phyloP scores from a whole-genome alignment of 2,888 invertebrate genomes.

The Ligdia adustata region DNA sequence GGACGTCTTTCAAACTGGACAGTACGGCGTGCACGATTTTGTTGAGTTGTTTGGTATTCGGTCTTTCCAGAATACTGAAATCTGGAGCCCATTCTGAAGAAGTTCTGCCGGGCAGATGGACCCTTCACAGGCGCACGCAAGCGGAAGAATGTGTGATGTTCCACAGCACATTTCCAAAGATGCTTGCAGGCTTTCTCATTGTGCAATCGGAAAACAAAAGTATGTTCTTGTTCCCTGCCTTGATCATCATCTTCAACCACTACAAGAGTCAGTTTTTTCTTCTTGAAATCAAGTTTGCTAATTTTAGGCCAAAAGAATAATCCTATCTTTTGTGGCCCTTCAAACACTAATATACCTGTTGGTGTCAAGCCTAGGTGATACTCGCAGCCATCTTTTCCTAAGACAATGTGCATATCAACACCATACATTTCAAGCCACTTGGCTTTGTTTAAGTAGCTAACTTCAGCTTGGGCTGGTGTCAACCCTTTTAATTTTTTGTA shows the following conservation, averaged over 20 bases:
- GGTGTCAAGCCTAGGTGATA: constrained; percentile 98
- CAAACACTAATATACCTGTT: constrained; percentile 98
- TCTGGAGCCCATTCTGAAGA: constrained; percentile 99
- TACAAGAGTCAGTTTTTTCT: constrained; percentile 97
- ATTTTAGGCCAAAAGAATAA: constrained; percentile 99
- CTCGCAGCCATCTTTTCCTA: constrained; percentile 98
- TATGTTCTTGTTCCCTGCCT: constrained; percentile 98
- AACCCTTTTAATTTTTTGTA: constrained; percentile 94
- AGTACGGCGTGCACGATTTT: constrained; percentile 94
- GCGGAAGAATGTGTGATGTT: constrained; percentile 99
- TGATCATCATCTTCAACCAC: constrained; percentile 99
- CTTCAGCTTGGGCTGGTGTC: constrained; percentile 97
- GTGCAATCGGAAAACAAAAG: constrained; percentile 97
- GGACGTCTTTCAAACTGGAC: constrained; percentile 98
- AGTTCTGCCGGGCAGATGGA: constrained; percentile 95
- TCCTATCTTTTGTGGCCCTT: constrained; percentile 98
- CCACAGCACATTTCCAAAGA: constrained; percentile 99
- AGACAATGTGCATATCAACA: constrained; percentile 98
- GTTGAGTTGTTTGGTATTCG: constrained; percentile 98
- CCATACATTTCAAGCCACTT: constrained; percentile 99
- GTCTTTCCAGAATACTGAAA: constrained; percentile 98
- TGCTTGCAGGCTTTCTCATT: constrained; percentile 99
- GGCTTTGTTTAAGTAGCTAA: constrained; percentile 96
- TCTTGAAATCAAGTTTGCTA: constrained; percentile 98
- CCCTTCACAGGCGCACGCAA: constrained; percentile 95